Base-by-base conservation (phyloP, 2,888 invertebrate species). In the Chymomyza amoena region DNA sequence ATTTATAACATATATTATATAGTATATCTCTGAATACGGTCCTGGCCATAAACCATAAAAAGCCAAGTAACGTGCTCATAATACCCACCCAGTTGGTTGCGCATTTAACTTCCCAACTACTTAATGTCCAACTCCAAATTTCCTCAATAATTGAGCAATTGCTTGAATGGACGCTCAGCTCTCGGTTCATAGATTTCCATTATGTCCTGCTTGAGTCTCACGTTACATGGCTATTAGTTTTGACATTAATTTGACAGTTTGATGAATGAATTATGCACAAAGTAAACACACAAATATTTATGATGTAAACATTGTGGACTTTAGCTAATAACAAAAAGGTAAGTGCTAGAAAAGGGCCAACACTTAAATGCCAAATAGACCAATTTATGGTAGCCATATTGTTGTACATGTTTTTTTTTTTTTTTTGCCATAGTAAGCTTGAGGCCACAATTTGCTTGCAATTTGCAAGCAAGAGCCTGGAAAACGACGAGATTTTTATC, bases 371-470 rank as follows among this genome's bases (percentile, higher is more conserved):
- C 39, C 39, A 45, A 45, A 45, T 45, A 13, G 39, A 13, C 39
- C 39, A 45, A 45, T 45, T 45, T 45, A 45, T 13, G 39, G 39
- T 25, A 25, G 36, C 36, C 36, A 36, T 36, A 7, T 36, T 36
- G 36, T 36, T 20, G 20, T 4, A 36, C 5, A n/a, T n/a, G 6
- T 39, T 39, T 39, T 4, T 32, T 32, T 32, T 32, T 32, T 32
- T 32, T 32, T 32, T 2, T 32, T 1, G 1, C 13, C 39, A 9
- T 39, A 13, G 39, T 71, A 67, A 69, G 66, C 78, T 82, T 68
- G 66, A 69, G 69, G 87, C 76, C 87, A 65, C 83, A 83, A 83
- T 83, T 83, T 83, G 76, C 83, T 76, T 76, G 85, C 87, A 87
- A 87, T 83, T 83, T 78, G 82, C 80, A 78, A 78, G 80, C 80